Base-by-base conservation (phyloP, 1,140 invertebrate genomes). In the Gryllus bimaculatus region DNA sequence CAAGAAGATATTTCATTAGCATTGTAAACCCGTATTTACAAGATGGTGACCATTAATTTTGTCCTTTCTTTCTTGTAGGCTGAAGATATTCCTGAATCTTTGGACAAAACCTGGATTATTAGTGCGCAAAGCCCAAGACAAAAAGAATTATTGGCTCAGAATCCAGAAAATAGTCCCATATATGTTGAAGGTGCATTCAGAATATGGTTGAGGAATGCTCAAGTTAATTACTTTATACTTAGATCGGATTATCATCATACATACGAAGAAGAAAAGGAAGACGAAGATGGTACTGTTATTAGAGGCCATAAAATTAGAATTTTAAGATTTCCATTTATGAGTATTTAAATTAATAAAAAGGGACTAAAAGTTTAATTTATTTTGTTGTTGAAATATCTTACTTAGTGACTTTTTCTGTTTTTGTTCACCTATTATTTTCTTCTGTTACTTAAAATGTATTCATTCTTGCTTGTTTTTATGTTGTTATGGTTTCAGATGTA, bases 31-130 rank as follows among this genome's bases (percentile, higher is more conserved):
- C 26, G 5, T 39, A 39, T 39, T 39, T 39, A 39, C 26, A 39
- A 39, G 26, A 5, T 80, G 2, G 73, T 74, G 8, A 8, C 8
- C 74, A 49, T n/a, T 78, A 8, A 15, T 21, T n/a, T 73, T 74
- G 73, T 79, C 15, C 18, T 81, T 75, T 39, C 81, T 75, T 47
- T 81, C 75, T 90, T 87, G 82, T 80, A 90, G 85, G 91, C 92
- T 74, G 87, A 88, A 83, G 88, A 93, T 81, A 85, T 96, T 47
- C 87, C 91, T 82, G 93, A 95, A 82, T 89, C 94, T 8, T 84
- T 94, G 10, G 96, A 98, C 80, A 90, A 96, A 83, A 98, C 96
- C 0, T 99, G 96, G 95, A 94, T 99, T 81, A 92, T 98, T 0
- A 96, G 94, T 85, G 94, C 92, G 0, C 96, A 97, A 84, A 95